A percentile compares a stretch with the other conserved stretches of the same genome.
These are phyloP conservation scores for Notospermus geniculatus DNA, from an alignment of 1,140 invertebrate genomes.

Conservation along the genomic window DNA sequence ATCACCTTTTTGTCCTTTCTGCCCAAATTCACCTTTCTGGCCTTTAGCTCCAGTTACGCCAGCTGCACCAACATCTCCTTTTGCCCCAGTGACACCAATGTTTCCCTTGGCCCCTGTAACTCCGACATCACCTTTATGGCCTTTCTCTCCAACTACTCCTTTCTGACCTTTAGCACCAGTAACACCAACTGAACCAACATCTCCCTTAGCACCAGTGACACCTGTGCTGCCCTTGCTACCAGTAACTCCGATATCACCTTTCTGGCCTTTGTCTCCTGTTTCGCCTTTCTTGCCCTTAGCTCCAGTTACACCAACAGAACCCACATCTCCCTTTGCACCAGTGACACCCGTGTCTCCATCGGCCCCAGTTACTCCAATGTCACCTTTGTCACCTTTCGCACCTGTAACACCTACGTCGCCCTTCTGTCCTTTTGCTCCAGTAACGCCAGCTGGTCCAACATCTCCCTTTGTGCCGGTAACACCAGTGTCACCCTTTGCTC, in stretches of 20 bases:
- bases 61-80: conserved; percentile 1
- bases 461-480: not conserved
- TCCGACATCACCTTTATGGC: not conserved
- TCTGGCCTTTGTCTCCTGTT: conserved; percentile 16
- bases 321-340: conserved; percentile 33
- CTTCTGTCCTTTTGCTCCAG: conserved; percentile 10
- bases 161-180: not conserved
- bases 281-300: conserved; percentile 28
- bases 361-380: not conserved
- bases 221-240: conserved; percentile 4
- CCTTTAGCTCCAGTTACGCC: conserved; percentile 13
- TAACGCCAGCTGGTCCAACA: not conserved
- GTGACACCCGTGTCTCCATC: not conserved
- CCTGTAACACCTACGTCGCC: conserved; percentile 1
- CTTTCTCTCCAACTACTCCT: not conserved
- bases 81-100: not conserved
- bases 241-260: conserved; percentile 3
- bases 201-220: not conserved
- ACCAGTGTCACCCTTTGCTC: conserved; percentile 7
- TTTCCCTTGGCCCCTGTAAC: not conserved
- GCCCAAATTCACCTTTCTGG: conserved; percentile 15
- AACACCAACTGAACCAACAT: not conserved
- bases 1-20: conserved; percentile 8
- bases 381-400: conserved; percentile 1
- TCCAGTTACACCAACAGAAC: conserved; percentile 32